These are phyloP conservation scores for Octopus bimaculoides DNA, from an alignment of 1,140 invertebrate species.

Conservation along the genomic window DNA sequence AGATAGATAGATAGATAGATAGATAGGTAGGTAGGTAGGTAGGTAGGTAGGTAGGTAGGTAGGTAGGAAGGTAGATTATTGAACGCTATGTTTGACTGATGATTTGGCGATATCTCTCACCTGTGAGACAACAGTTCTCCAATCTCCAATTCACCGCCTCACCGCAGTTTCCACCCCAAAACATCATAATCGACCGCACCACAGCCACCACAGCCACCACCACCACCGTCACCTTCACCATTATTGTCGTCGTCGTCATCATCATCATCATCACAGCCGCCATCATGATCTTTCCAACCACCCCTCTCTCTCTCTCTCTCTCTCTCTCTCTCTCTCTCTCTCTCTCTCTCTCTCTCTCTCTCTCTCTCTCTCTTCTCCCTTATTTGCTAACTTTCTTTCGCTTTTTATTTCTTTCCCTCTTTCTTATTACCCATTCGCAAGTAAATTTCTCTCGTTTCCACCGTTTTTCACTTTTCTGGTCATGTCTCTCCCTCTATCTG, in stretches of 20 bases:
- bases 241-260: too few species aligned
- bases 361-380: not conserved
- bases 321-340: not conserved
- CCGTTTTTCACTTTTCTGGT: not conserved
- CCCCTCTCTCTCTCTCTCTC: not conserved
- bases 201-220: too few species aligned
- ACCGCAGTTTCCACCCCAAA: too few species aligned
- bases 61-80: not conserved
- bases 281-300: not conserved
- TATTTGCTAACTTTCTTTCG: not conserved
- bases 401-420: not conserved
- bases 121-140: too few species aligned
- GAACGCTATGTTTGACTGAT: too few species aligned
- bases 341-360: not conserved
- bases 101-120: too few species aligned
- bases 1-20: conserved; percentile 1
- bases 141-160: too few species aligned
- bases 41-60: not conserved
- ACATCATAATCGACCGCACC: too few species aligned
- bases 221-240: too few species aligned
- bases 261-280: too few species aligned
- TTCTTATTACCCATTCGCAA: not conserved
- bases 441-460: not conserved
- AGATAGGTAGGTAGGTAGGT: not conserved
- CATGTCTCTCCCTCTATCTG: not conserved